Evolutionary conservation across 2,797 vertebrate species (phyloP).

Genomic region (Parauchenoglanis ngamensis): DNA sequence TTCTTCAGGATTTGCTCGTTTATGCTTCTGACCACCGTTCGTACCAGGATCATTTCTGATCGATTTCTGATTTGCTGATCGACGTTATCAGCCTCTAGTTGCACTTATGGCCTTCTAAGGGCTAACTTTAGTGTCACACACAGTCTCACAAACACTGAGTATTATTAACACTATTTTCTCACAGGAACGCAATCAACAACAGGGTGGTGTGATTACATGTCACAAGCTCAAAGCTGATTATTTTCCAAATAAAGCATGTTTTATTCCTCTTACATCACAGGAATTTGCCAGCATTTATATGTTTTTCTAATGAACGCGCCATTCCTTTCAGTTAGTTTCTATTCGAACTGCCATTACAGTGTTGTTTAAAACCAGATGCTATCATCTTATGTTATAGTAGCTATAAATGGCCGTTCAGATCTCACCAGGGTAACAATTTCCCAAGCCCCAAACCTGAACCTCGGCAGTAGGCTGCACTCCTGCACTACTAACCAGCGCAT

Average conservation of each 20-base stretch:
- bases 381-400: neutral
- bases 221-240: neutral
- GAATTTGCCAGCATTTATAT: too few relatives aligned
- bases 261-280: neutral
- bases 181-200: neutral
- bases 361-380: neutral
- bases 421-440: neutral
- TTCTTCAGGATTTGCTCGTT: neutral
- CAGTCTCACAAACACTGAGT: neutral
- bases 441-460: neutral
- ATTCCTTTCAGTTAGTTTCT: neutral
- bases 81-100: neutral
- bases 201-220: neutral
- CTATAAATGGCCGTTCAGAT: neutral
- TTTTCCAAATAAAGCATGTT: neutral
- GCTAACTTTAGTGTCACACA: neutral
- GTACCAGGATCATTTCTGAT: neutral
- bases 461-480: conserved; percentile 7
- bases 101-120: neutral
- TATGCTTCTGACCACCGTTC: neutral
- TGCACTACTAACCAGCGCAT: neutral
- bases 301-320: neutral
- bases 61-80: too few relatives aligned
- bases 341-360: neutral
- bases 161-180: too few relatives aligned